Percentiles rank a stretch among this genome's conserved stretches.
phyloP scores from a whole-genome alignment of 1,140 invertebrate genomes.

The Lordiphosa stackelbergi region DNA sequence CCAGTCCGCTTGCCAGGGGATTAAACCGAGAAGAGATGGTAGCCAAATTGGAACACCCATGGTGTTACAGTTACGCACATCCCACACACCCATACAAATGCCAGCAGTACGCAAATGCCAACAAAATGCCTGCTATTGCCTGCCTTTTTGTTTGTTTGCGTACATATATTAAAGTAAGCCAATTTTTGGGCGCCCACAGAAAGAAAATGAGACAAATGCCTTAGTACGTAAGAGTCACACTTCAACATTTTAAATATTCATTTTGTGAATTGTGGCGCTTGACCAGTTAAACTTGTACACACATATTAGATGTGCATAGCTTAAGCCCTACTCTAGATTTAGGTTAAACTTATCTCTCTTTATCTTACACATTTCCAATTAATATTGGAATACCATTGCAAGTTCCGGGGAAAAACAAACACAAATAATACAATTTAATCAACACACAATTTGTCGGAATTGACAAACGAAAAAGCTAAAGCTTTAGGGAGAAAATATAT shows the following conservation, averaged over 20 bases:
- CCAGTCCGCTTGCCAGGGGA: constrained; percentile 4
- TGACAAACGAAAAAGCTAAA: constrained; percentile 14
- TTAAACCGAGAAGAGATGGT: constrained; percentile 7
- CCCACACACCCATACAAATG: not conserved
- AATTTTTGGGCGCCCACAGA: constrained; percentile 29
- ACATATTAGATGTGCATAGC: too few relatives aligned
- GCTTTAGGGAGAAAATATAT: constrained; percentile 11
- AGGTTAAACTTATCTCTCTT: too few relatives aligned
- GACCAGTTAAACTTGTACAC: too few relatives aligned
- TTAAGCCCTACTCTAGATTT: too few relatives aligned
- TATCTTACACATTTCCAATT: constrained; percentile 28
- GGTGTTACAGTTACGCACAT: constrained; percentile 3
- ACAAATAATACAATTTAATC: constrained; percentile 37
- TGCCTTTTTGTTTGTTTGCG: constrained; percentile 30
- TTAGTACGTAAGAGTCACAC: too few relatives aligned
- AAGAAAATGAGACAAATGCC: too few relatives aligned
- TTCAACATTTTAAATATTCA: too few relatives aligned
- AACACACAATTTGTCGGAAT: constrained; percentile 27
- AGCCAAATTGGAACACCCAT: constrained; percentile 6
- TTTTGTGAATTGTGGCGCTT: too few relatives aligned
- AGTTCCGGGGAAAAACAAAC: constrained; percentile 6
- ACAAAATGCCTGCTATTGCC: constrained; percentile 35
- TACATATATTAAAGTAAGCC: constrained; percentile 58
- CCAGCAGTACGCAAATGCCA: constrained; percentile 30
- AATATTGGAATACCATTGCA: constrained; percentile 13